Conservation (phyloP, 2,797 vertebrate species). For the Peromyscus eremicus region DNA sequence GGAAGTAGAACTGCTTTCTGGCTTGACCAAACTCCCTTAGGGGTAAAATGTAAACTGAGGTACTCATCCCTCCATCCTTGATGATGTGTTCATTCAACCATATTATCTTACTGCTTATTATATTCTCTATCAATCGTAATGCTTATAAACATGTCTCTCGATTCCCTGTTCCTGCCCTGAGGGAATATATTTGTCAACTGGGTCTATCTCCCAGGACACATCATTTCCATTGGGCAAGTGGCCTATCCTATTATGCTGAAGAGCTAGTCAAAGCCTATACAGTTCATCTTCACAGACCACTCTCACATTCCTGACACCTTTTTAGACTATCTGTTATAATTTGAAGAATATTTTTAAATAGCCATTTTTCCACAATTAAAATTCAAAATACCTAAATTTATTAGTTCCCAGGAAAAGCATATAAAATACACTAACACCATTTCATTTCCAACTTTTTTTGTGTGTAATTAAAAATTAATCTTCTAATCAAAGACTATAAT, state of each 20-base stretch:
- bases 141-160: slow-evolving; percentile 13
- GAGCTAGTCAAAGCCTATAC: neutral
- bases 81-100: neutral
- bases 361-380: neutral
- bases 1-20: neutral
- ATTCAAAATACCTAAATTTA: slow-evolving; percentile 49
- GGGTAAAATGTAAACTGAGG: neutral
- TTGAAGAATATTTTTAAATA: slow-evolving; percentile 31
- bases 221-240: neutral
- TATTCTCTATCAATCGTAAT: neutral
- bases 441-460: slow-evolving; percentile 58
- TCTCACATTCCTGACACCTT: neutral
- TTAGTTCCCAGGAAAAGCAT: neutral
- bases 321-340: neutral
- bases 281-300: neutral
- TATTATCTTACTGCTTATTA: neutral
- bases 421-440: slow-evolving; percentile 52
- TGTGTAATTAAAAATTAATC: slow-evolving; percentile 65
- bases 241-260: neutral
- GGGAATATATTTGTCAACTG: neutral
- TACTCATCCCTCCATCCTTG: neutral
- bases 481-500: slow-evolving; percentile 58
- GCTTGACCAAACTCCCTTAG: neutral
- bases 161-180: neutral
- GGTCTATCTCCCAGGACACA: neutral